Conservation (phyloP, 2,888 invertebrate genomes). For the Therioaphis trifolii region DNA sequence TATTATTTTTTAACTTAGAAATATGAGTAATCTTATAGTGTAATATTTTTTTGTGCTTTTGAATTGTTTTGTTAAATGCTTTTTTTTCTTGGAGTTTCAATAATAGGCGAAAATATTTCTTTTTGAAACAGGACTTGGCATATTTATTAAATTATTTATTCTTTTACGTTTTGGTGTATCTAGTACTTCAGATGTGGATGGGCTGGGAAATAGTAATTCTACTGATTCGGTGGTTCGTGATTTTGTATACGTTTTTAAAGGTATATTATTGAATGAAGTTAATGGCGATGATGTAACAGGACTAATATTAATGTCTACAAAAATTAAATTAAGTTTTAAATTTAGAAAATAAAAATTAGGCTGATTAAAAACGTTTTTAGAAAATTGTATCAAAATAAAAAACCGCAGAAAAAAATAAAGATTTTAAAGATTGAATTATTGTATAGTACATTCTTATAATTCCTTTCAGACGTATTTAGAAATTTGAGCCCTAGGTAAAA, state of each 20-base stretch:
- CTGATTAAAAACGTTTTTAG: too few relatives aligned
- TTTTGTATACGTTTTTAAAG: constrained; percentile 14
- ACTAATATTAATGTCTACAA: too few relatives aligned
- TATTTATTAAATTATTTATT: constrained; percentile 23
- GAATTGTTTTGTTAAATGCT: background rate
- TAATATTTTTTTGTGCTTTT: background rate
- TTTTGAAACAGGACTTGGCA: constrained; percentile 19
- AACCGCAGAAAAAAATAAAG: too few relatives aligned
- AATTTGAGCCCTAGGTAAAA: too few relatives aligned
- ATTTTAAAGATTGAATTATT: constrained; percentile 23
- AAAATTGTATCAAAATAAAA: too few relatives aligned
- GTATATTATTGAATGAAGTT: background rate
- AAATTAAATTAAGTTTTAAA: too few relatives aligned
- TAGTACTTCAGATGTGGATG: background rate
- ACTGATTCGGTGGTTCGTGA: constrained; percentile 13
- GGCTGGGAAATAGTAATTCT: constrained; percentile 7
- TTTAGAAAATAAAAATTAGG: too few relatives aligned
- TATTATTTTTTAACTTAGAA: background rate
- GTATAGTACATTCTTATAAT: constrained; percentile 18
- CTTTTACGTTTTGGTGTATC: constrained; percentile 5
- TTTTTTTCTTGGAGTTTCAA: constrained; percentile 1
- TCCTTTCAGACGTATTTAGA: too few relatives aligned
- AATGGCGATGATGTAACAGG: too few relatives aligned
- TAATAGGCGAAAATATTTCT: constrained; percentile 10
- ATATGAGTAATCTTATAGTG: background rate